These are phyloP conservation scores for Drosophila athabasca DNA, from an alignment of 1,140 invertebrate species.

Conservation along the genomic window DNA sequence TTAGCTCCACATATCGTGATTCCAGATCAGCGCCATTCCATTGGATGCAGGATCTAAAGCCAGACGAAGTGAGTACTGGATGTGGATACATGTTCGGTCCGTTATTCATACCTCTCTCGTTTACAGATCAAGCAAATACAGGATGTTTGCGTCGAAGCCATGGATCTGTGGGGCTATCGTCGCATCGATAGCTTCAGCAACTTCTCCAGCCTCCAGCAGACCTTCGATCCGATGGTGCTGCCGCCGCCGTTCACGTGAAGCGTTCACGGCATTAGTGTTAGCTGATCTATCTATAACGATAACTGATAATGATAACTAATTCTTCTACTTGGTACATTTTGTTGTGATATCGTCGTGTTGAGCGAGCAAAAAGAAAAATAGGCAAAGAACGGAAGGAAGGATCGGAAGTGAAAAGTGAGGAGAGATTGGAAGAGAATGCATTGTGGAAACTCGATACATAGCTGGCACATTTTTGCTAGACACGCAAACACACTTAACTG, in stretches of 20 bases:
- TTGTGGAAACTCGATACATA: conserved; percentile 55
- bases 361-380: conserved; percentile 66
- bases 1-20: conserved; percentile 92
- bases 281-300: conserved; percentile 29
- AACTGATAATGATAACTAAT: conserved; percentile 74
- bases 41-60: conserved; percentile 91
- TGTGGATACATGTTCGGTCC: background rate
- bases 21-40: conserved; percentile 93
- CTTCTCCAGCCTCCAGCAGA: conserved; percentile 72
- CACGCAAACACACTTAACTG: conserved; percentile 75
- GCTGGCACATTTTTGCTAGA: conserved; percentile 66
- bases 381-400: background rate
- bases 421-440: conserved; percentile 28
- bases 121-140: conserved; percentile 85
- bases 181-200: conserved; percentile 83
- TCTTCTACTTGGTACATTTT: conserved; percentile 82
- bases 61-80: conserved; percentile 85
- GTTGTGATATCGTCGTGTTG: conserved; percentile 80
- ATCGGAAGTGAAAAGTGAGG: background rate
- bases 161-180: conserved; percentile 92
- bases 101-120: background rate
- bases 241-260: conserved; percentile 81
- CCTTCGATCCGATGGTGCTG: conserved; percentile 79
- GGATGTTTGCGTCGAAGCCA: conserved; percentile 88
- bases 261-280: conserved; percentile 17